A percentile compares a stretch with the other conserved stretches of the same genome.
Evolutionary conservation across 2,888 invertebrate species (phyloP).

Genomic region (Margaritifera margaritifera): DNA sequence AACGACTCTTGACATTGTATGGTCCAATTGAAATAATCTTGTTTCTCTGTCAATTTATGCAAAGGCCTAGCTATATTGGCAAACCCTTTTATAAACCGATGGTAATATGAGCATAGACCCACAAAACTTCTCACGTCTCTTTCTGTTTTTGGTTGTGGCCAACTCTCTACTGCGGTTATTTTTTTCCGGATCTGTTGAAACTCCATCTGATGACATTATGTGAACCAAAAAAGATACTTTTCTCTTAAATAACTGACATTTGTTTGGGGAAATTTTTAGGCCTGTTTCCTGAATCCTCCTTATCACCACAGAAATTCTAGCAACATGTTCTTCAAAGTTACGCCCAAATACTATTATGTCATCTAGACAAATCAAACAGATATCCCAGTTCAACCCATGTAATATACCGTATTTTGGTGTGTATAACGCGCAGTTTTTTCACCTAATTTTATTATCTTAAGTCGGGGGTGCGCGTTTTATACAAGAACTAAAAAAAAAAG

Average conservation of each 20-base stretch:
- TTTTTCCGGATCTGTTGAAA: not conserved
- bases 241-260: constrained; percentile 2
- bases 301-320: not conserved
- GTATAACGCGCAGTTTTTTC: too few species aligned
- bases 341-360: too few species aligned
- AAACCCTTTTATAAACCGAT: too few species aligned
- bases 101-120: not conserved
- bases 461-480: too few species aligned
- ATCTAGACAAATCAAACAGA: too few species aligned
- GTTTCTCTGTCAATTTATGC: too few species aligned
- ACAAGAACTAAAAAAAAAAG: too few species aligned
- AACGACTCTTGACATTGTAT: not conserved
- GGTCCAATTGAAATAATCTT: constrained; percentile 1
- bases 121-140: constrained; percentile 3
- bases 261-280: constrained; percentile 1
- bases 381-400: too few species aligned
- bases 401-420: too few species aligned
- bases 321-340: not conserved
- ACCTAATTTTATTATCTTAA: too few species aligned
- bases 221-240: not conserved
- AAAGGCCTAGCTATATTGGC: too few species aligned
- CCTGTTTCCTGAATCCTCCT: not conserved
- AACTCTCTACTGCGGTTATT: not conserved
- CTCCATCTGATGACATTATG: not conserved
- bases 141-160: not conserved